These are phyloP conservation scores for Protophormia terraenovae DNA, from an alignment of 2,888 invertebrate genomes.

Conservation along the genomic window DNA sequence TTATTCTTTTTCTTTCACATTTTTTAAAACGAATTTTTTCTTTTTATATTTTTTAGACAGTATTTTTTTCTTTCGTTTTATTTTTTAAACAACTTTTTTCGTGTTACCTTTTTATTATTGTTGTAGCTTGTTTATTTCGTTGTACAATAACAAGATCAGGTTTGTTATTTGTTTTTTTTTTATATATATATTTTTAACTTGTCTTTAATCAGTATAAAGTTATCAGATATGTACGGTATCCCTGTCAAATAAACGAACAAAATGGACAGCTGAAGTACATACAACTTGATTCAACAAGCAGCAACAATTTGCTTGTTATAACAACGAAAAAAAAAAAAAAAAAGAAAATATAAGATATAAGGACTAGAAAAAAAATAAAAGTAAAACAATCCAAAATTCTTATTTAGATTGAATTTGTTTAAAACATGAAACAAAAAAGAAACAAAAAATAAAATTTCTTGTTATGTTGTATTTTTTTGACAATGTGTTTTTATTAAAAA, in stretches of 20 bases:
- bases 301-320: constrained; percentile 41
- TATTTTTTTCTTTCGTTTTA: constrained; percentile 34
- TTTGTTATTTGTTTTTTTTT: constrained; percentile 5
- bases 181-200: constrained; percentile 55
- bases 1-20: constrained; percentile 8
- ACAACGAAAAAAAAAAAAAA: neutral
- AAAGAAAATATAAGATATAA: neutral
- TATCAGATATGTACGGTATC: constrained; percentile 77
- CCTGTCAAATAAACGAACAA: constrained; percentile 72
- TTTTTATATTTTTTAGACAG: constrained; percentile 35
- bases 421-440: neutral
- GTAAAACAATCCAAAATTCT: neutral
- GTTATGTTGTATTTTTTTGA: constrained; percentile 3
- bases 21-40: constrained; percentile 9
- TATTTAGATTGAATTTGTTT: constrained; percentile 31
- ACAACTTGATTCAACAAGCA: constrained; percentile 52
- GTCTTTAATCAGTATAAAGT: constrained; percentile 78
- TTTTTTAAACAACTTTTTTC: constrained; percentile 18
- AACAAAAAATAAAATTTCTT: neutral
- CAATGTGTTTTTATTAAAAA: neutral
- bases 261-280: constrained; percentile 69
- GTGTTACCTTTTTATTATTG: constrained; percentile 42
- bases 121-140: constrained; percentile 31
- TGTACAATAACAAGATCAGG: constrained; percentile 28
- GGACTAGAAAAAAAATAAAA: neutral